Conservation (phyloP, 2,797 vertebrate species). For the Myripristis murdjan region DNA sequence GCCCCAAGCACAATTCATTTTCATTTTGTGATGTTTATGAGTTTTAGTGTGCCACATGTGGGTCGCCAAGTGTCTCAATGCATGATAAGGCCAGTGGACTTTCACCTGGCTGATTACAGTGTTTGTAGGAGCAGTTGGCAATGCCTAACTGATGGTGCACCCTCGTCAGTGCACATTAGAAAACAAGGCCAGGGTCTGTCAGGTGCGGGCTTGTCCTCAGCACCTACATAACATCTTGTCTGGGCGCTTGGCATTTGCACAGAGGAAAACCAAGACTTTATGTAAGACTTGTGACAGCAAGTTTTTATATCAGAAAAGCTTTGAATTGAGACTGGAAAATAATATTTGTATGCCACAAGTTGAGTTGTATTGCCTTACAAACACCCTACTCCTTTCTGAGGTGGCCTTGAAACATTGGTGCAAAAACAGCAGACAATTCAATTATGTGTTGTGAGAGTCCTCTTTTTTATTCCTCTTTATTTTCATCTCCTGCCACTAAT, state of each 20-base stretch:
- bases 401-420: background rate
- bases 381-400: background rate
- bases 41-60: slow-evolving; percentile 46
- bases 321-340: no score
- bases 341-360: no score
- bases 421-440: background rate
- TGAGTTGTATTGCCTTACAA: no score
- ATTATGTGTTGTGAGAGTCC: background rate
- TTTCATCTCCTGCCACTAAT: background rate
- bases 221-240: background rate
- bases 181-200: slow-evolving; percentile 4
- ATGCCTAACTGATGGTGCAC: background rate
- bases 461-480: background rate
- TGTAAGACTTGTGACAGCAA: background rate
- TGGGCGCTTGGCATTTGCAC: background rate
- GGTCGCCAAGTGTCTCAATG: slow-evolving; percentile 62
- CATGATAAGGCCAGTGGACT: slow-evolving; percentile 81
- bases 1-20: background rate
- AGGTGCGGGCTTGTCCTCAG: background rate
- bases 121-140: slow-evolving; percentile 46
- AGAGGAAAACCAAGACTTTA: background rate
- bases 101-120: slow-evolving; percentile 76
- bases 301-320: background rate
- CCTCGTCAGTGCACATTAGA: slow-evolving; percentile 6
- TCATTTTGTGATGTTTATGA: background rate